Conservation (phyloP, 2,113 vertebrate genomes). For the Saiga tatarica region DNA sequence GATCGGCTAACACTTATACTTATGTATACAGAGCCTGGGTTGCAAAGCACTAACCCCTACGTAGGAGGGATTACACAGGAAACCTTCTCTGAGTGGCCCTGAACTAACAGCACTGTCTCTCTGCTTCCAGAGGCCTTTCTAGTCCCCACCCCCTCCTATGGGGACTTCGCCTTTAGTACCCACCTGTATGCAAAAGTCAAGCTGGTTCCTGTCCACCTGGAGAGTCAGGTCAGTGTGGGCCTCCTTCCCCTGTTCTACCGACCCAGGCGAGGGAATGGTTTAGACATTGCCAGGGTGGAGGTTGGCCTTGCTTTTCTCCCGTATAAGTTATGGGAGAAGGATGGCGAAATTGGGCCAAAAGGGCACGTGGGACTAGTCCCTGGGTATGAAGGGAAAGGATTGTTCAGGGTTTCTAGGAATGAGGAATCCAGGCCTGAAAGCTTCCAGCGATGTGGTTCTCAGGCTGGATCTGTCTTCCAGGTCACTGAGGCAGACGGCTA, state of each 20-base stretch:
- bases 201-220: slow-evolving; percentile 88
- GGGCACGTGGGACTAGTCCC: not conserved
- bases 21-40: not conserved
- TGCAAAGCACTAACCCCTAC: too few relatives aligned
- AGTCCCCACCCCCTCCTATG: slow-evolving; percentile 89
- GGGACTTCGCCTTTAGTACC: slow-evolving; percentile 84
- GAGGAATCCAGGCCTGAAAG: not conserved
- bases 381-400: not conserved
- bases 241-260: not conserved
- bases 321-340: not conserved
- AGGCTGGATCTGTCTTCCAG: not conserved
- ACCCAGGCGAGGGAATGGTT: not conserved
- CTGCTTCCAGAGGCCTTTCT: slow-evolving; percentile 88
- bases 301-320: not conserved
- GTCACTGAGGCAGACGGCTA: not conserved
- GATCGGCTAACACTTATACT: not conserved
- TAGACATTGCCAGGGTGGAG: not conserved
- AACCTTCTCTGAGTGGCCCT: not conserved
- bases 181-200: slow-evolving; percentile 86
- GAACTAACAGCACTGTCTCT: not conserved
- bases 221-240: slow-evolving; percentile 88
- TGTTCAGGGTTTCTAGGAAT: not conserved
- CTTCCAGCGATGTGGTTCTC: not conserved
- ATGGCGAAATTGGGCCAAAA: not conserved
- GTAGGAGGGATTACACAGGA: not conserved